These are phyloP conservation scores for Pholis gunnellus DNA, from an alignment of 2,113 vertebrate genomes.

Conservation along the genomic window DNA sequence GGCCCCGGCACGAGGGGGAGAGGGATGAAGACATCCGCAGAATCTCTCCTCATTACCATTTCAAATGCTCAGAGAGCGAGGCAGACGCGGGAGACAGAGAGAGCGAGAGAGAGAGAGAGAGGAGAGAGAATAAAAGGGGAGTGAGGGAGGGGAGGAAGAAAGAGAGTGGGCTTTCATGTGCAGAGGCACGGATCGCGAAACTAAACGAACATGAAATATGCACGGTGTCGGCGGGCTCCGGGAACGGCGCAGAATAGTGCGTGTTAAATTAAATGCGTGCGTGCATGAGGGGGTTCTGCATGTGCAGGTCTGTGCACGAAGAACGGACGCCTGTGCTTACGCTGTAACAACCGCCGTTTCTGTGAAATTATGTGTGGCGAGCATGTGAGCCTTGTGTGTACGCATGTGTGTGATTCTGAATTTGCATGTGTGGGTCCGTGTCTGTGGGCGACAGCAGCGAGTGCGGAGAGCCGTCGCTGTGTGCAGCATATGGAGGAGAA, in stretches of 20 bases:
- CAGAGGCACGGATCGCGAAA: slow-evolving; percentile 76
- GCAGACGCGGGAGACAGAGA: slow-evolving; percentile 68
- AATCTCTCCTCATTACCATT: slow-evolving; percentile 83
- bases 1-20: slow-evolving; percentile 62
- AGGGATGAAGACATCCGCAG: slow-evolving; percentile 83
- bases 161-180: slow-evolving; percentile 80
- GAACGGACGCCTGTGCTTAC: slow-evolving; percentile 1
- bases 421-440: slow-evolving; percentile 62
- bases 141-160: slow-evolving; percentile 56
- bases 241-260: slow-evolving; percentile 34
- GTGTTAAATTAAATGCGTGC: slow-evolving; percentile 49
- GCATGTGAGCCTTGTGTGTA: neutral
- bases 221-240: slow-evolving; percentile 63
- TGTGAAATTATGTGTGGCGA: neutral
- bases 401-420: slow-evolving; percentile 20
- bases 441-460: slow-evolving; percentile 56
- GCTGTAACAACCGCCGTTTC: slow-evolving; percentile 16
- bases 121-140: slow-evolving; percentile 65
- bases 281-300: slow-evolving; percentile 37
- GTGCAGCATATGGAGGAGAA: slow-evolving; percentile 65
- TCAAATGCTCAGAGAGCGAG: slow-evolving; percentile 78
- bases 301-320: slow-evolving; percentile 46
- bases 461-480: slow-evolving; percentile 30
- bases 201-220: slow-evolving; percentile 83
- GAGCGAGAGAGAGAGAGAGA: slow-evolving; percentile 61